phyloP scores from a whole-genome alignment of 2,888 invertebrate genomes.

The Cheilosia vernalis region DNA sequence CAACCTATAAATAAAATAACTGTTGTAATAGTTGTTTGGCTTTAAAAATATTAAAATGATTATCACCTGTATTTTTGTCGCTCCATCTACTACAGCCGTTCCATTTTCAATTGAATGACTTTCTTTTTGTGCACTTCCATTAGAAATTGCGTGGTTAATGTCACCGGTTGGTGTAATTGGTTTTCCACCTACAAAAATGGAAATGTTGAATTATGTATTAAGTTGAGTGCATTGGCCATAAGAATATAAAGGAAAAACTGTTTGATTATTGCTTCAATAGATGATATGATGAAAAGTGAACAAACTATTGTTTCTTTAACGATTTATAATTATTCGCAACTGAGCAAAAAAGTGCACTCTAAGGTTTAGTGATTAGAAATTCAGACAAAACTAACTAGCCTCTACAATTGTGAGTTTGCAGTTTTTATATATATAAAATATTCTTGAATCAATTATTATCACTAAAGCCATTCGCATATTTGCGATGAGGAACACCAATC shows the following conservation, averaged over 20 bases:
- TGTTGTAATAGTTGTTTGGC: slow-evolving; percentile 24
- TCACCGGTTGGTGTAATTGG: slow-evolving; percentile 84
- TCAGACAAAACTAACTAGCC: not conserved
- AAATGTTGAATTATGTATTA: not conserved
- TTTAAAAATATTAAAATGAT: slow-evolving; percentile 42
- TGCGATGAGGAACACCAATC: no score
- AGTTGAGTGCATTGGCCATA: not conserved
- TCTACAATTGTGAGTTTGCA: no score
- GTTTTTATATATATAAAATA: no score
- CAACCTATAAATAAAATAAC: slow-evolving; percentile 78
- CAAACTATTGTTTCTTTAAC: not conserved
- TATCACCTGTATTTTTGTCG: slow-evolving; percentile 82
- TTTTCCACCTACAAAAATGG: slow-evolving; percentile 81
- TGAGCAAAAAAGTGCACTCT: not conserved
- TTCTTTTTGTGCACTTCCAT: slow-evolving; percentile 78
- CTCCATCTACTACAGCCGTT: slow-evolving; percentile 81
- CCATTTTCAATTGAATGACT: slow-evolving; percentile 81
- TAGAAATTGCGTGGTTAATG: slow-evolving; percentile 77
- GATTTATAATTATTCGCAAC: not conserved
- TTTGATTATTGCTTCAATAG: not conserved
- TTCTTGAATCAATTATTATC: no score
- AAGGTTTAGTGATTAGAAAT: not conserved
- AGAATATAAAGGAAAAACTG: not conserved
- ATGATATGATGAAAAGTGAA: slow-evolving; percentile 1
- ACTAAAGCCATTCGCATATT: no score